Percentiles rank a stretch among this genome's conserved stretches.
Conservation (phyloP, 2,113 vertebrate genomes). For the Corythornis madagascariensis region DNA sequence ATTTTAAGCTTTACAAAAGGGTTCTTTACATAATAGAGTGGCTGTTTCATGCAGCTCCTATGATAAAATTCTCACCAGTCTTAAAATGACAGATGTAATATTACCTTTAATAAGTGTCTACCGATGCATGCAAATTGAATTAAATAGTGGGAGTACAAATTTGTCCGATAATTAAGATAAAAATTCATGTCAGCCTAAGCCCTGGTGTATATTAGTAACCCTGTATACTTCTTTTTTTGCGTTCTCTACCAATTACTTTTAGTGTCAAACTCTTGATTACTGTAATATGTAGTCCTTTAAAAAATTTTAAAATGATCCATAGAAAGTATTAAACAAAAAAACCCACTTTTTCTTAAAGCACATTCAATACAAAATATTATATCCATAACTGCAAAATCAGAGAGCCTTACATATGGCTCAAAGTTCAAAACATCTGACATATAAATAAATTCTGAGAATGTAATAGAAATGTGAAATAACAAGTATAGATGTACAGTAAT, state of each 20-base stretch:
- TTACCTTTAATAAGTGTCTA: constrained; percentile 89
- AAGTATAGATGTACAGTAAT: background rate
- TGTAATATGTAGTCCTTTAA: constrained; percentile 48
- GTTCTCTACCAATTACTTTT: constrained; percentile 76
- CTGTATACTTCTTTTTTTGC: constrained; percentile 77
- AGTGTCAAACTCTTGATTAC: constrained; percentile 72
- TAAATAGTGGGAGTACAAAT: constrained; percentile 90
- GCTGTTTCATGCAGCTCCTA: constrained; percentile 77
- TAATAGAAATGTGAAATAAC: background rate
- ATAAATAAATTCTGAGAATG: constrained; percentile 23
- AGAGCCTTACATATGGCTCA: background rate
- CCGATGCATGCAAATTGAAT: constrained; percentile 91
- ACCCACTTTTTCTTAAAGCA: constrained; percentile 35
- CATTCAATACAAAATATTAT: constrained; percentile 22
- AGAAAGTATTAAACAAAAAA: constrained; percentile 58
- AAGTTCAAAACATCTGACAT: background rate
- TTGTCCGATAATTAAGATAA: constrained; percentile 89
- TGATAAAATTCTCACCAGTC: constrained; percentile 87
- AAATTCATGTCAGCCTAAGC: constrained; percentile 84
- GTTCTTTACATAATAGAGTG: constrained; percentile 78
- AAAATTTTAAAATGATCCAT: constrained; percentile 28
- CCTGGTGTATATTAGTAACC: constrained; percentile 84
- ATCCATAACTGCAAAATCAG: constrained; percentile 10
- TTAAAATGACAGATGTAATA: constrained; percentile 90
- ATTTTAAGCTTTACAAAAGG: constrained; percentile 81